Evolutionary conservation across 2,797 vertebrate genomes (phyloP), one percentile per base, ranked within the genome.

Genomic region (Poecilia velifera): DNA sequence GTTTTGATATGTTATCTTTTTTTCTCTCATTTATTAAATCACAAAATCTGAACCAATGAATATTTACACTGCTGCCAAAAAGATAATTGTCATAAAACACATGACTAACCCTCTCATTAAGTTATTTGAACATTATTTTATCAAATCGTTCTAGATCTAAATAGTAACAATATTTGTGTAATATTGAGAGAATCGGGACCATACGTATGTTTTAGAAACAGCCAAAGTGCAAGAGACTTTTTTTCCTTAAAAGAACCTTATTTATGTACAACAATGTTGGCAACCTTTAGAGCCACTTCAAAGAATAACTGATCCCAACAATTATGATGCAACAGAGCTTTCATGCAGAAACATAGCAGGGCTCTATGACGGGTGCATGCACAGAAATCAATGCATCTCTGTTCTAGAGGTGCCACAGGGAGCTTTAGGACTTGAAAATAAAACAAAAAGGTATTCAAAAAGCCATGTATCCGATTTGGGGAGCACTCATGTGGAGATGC

Each of bases 361-460:
- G 22, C 28, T 62, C 20, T 64, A 25, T 62, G 28, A 55, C 49
- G 34, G 55, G 0, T 78, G 9, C 70, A 49, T 62, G 22, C 41
- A 51, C 10, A 20, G 10, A 49, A 64, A 47, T 78, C 71, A 73
- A 66, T 79, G 71, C 16, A 41, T 64, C 25, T 73, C 25, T 77
- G 20, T 64, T 73, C 34, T 51, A 46, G 34, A 51, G 45, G 51
- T 13, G 31, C 55, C 5, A 22, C 31, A n/a, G 16, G 3, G 46
- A 31, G 45, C 22, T 28, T 36, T 6, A 68, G 76, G 43, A 76
- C 28, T 62, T 28, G 6, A 43, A 41, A 41, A 31, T 28, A 4
- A 70, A 39, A 70, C 25, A 77, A 72, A 55, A 46, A 57, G 10
- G 28, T 25, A 45, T 72, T 43, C 14, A 22, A 76, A 74, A 20